These are phyloP conservation scores for Drosophila tripunctata DNA, from an alignment of 2,888 invertebrate species.

Conservation along the genomic window DNA sequence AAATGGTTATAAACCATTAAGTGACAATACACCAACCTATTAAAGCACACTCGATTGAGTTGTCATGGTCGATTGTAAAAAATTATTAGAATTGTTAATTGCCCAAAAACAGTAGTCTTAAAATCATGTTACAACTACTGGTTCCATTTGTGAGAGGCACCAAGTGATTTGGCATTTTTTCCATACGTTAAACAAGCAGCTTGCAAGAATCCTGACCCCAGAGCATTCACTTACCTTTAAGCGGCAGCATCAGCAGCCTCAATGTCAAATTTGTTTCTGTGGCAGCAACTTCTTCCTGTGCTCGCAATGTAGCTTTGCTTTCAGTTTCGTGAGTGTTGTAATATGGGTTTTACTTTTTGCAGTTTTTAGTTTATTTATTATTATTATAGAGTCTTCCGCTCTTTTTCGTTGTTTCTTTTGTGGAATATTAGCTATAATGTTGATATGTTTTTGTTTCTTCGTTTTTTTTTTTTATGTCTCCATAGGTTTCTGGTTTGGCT, in stretches of 20 bases:
- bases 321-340: slow-evolving; percentile 65
- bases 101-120: not conserved
- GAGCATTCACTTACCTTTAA: slow-evolving; percentile 71
- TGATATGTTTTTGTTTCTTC: slow-evolving; percentile 42
- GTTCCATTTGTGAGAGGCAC: slow-evolving; percentile 59
- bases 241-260: slow-evolving; percentile 67
- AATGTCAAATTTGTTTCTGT: slow-evolving; percentile 65
- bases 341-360: slow-evolving; percentile 30
- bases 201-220: slow-evolving; percentile 24
- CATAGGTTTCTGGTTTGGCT: slow-evolving; percentile 51
- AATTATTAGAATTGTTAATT: not conserved
- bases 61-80: not conserved
- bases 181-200: slow-evolving; percentile 21
- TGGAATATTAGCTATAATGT: slow-evolving; percentile 61
- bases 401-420: slow-evolving; percentile 36
- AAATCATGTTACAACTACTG: slow-evolving; percentile 14
- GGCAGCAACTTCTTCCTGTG: slow-evolving; percentile 64
- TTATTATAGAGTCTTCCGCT: slow-evolving; percentile 62
- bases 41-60: slow-evolving; percentile 9
- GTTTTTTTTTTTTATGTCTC: slow-evolving; percentile 42
- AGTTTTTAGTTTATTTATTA: slow-evolving; percentile 29
- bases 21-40: not conserved
- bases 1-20: slow-evolving; percentile 11
- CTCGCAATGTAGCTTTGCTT: slow-evolving; percentile 50
- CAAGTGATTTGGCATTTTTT: slow-evolving; percentile 16